phyloP scores from a whole-genome alignment of 1,140 invertebrate species.

The Hypsibius dujardini region DNA sequence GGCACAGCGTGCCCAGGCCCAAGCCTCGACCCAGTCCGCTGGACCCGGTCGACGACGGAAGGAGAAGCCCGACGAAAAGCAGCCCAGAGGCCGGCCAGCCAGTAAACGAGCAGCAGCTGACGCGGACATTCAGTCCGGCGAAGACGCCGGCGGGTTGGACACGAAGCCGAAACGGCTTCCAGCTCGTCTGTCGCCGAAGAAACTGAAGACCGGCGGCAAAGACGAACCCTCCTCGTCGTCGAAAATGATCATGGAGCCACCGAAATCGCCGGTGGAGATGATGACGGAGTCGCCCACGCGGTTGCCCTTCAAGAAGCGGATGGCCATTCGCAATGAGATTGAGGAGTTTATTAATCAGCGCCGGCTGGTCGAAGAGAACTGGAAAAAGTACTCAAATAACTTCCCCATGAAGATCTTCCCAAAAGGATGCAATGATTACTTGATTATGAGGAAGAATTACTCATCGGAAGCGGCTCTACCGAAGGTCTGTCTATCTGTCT shows the following conservation, averaged over 20 bases:
- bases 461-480: not conserved
- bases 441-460: slow-evolving; percentile 3
- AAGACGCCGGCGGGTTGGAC: too few species aligned
- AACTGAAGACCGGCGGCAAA: not conserved
- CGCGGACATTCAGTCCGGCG: too few species aligned
- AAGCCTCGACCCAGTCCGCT: not conserved
- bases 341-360: slow-evolving; percentile 12
- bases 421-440: slow-evolving; percentile 1
- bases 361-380: slow-evolving; percentile 13
- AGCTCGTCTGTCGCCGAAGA: too few species aligned
- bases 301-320: not conserved
- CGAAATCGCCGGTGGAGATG: too few species aligned
- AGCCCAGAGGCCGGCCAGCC: not conserved
- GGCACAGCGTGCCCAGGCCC: not conserved
- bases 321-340: slow-evolving; percentile 13
- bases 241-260: not conserved
- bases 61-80: not conserved
- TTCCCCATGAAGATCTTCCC: slow-evolving; percentile 11
- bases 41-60: not conserved
- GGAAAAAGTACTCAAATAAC: slow-evolving; percentile 8
- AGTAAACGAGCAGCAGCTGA: not conserved
- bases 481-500: not conserved
- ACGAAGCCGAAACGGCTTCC: too few species aligned
- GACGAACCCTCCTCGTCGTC: not conserved
- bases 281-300: not conserved